Base-by-base conservation (phyloP, 2,888 invertebrate species). In the Xestia ashworthii region DNA sequence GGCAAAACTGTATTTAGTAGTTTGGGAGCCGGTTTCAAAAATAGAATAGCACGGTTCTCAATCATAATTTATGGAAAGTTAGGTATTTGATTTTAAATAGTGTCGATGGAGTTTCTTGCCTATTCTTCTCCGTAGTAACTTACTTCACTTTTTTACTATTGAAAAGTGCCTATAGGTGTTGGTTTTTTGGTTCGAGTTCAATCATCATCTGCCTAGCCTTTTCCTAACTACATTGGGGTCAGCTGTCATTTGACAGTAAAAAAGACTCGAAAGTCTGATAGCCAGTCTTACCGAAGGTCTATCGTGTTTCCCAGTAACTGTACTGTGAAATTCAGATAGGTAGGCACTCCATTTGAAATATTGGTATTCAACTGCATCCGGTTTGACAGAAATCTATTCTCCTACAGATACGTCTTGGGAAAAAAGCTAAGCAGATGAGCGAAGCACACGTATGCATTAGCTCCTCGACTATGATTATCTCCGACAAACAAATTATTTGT, bases 401-500 rank as follows among this genome's bases (percentile, higher is more conserved):
- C 53, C 53, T 9, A 22, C 32, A 53, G 22, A 22, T 9, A 22
- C 32, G 32, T 32, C 32, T 32, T 55, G 55, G 1, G n/a, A n/a
- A n/a, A 55, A 12, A 55, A 4, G 3, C 8, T 38, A 38, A 11
- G 12, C 64, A 6, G 41, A 14, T 41, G 64, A 64, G n/a, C 12
- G 5, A 64, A 64, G 5, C 32, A 41, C 3, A 64, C 5, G 12
- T 64, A n/a, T 4, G 14, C 1, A 55, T 8, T 38, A 48, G 12
- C 58, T 69, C 62, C 9, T 11, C 9, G 6, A 64, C 69, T 79
- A 79, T 46, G 11, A 70, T 62, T 48, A 79, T 25, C 3, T 14
- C 14, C 58, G 46, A 19, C 16, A 60, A 41, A 44, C 9, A 11
- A 25, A 60, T 41, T 14, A 22, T 48, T 77, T 41, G 16, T 44